phyloP scores from a whole-genome alignment of 2,113 vertebrate species.

The Amblyopsis rosae region DNA sequence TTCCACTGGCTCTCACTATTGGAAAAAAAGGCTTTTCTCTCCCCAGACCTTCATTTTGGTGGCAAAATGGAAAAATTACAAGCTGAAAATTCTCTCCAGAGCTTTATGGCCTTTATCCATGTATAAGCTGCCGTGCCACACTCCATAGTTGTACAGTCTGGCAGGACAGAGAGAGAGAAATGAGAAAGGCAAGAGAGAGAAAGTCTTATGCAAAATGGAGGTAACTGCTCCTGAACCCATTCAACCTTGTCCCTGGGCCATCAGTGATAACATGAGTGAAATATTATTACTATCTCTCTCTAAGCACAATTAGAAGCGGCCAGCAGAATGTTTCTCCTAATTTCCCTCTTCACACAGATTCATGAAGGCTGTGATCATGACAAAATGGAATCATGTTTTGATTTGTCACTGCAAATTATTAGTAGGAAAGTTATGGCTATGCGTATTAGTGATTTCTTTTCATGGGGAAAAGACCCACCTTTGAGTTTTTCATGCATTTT shows the following conservation, averaged over 20 bases:
- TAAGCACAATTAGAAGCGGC: not conserved
- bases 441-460: no score
- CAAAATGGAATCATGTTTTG: not conserved
- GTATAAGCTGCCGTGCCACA: not conserved
- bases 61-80: conserved; percentile 9
- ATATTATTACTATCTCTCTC: not conserved
- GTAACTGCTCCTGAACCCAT: not conserved
- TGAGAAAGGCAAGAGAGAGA: not conserved
- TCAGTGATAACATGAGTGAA: not conserved
- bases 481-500: not conserved
- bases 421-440: not conserved
- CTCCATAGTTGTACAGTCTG: not conserved
- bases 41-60: not conserved
- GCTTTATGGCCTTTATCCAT: not conserved
- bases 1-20: conserved; percentile 5
- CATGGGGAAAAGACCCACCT: no score
- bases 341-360: not conserved
- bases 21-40: not conserved
- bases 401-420: not conserved
- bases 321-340: not conserved
- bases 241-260: not conserved
- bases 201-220: not conserved
- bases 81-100: not conserved
- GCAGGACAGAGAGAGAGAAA: not conserved
- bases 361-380: not conserved